These are phyloP conservation scores for Onychorhynchus coronatus DNA, from an alignment of 2,113 vertebrate species.

Conservation along the genomic window DNA sequence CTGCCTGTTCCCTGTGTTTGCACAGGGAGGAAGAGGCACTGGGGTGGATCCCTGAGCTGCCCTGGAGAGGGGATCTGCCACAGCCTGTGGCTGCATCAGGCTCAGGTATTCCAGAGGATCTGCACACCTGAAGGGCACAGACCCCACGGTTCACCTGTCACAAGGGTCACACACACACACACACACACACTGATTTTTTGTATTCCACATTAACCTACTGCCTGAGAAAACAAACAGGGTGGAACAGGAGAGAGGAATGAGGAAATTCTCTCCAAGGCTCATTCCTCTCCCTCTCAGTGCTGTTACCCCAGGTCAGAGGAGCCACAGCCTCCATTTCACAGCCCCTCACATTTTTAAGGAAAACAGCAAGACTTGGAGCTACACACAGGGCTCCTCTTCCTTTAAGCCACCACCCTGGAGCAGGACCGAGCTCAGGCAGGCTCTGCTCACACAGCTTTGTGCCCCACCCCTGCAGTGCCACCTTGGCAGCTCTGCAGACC, in stretches of 20 bases:
- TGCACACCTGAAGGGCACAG: not conserved
- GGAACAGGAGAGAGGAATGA: conserved; percentile 2
- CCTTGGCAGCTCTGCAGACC: not conserved
- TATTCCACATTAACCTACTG: not conserved
- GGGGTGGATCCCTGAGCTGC: not conserved
- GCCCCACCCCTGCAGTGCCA: not conserved
- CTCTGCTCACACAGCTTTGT: not conserved
- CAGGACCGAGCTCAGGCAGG: not conserved
- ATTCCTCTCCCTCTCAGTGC: not conserved
- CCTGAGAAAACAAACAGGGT: not conserved
- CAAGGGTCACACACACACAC: not conserved
- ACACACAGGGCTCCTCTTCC: not conserved
- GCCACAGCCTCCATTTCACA: not conserved
- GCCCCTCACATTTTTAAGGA: not conserved
- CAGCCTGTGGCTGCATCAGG: not conserved
- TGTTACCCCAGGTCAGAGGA: not conserved
- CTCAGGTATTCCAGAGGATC: not conserved
- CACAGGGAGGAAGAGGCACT: not conserved
- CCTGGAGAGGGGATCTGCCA: not conserved
- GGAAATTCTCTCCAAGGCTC: not conserved
- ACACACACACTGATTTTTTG: not conserved
- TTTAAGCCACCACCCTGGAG: not conserved
- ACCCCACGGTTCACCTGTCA: not conserved
- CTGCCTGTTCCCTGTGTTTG: not conserved
- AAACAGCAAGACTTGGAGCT: not conserved